Base-by-base conservation (phyloP, 2,113 vertebrate species). In the Oncorhynchus kisutch region DNA sequence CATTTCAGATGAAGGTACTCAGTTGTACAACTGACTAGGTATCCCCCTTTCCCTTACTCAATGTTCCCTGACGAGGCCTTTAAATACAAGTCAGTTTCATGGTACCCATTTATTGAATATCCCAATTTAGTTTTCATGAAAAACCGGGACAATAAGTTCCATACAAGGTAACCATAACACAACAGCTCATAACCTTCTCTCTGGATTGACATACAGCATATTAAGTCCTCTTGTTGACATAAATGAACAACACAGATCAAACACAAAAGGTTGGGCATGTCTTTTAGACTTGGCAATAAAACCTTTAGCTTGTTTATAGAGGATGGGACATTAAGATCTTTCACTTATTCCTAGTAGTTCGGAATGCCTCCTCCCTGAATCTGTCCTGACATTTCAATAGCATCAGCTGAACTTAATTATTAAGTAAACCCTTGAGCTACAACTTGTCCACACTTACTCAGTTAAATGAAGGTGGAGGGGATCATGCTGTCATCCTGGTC, bases 321-420 rank as follows among this genome's bases (percentile, higher is more conserved):
- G 7, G 59, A n/a, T 62, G 59, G n/a, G 5, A 62, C 59, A 62
- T 2, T n/a, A 60, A 22, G 20, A 14, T 54, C 13, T 54, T 54
- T 54, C 16, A 2, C 51, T 54, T 18, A 54, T 18, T 54, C 51
- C 0, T 54, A 54, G 51, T 18, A 54, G 51, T 54, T 54, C 5
- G 14, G 51, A 54, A 54, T 54, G 51, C 16, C 1, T 54, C 51
- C 51, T 14, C 51, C 29, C 39, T 45, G 39, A 45, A 45, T 45
- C 9, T 45, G 39, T 45, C 39, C 39, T 5, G 49, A n/a, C 13
- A 76, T 76, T 70, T 78, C 24, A 78, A 62, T 66, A 59, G 57
- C 27, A 39, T 75, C 75, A 72, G 29, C 75, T 73, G 75, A 14
- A n/a, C 39, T 62, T n/a, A 72, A 72, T 75, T 67, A 79, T 75